Base-by-base conservation (phyloP, 2,113 vertebrate species). In the Cyanoderma ruficeps region DNA sequence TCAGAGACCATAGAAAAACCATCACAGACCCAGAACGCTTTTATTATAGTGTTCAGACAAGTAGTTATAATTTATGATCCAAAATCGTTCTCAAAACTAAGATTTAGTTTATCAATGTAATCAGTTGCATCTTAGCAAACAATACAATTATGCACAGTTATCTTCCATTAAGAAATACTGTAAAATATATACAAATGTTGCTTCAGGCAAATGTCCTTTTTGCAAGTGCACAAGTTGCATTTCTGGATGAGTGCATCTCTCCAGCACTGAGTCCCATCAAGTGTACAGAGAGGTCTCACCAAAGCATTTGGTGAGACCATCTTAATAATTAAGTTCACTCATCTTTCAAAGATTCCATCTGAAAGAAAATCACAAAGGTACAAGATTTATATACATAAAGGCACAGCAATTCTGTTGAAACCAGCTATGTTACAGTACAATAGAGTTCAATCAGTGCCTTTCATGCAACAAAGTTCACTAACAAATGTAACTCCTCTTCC, bases 321-420 rank as follows among this genome's bases (percentile, higher is more conserved):
- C 92, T 87, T 57, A 86, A 76, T 79, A 31, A 83, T 87, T 63
- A 89, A 90, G 50, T 80, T 94, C 50, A 79, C 60, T 95, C 76
- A 90, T 70, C 52, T 82, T 86, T 94, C 46, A 82, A 81, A 88
- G 65, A 92, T 70, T 94, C 94, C 86, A 84, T 94, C 69, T 93
- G 93, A 87, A 95, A 94, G 89, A 90, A 80, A 91, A 95, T 44
- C 52, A 95, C 83, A 69, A 57, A 76, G 33, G 35, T 94, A 94
- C 91, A 93, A 85, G 83, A 87, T 92, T 94, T 91, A 97, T 91
- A 94, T 96, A 94, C 90, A 97, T 53, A 97, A 97, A 97, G 95
- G 95, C 87, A 97, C 93, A 83, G 94, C 49, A 97, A 68, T 97
- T 97, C 92, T 96, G 56, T 96, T 81, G 90, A 97, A 96, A 92